Evolutionary conservation across 2,113 vertebrate genomes (phyloP).

Genomic region (Phalacrocorax carbo): DNA sequence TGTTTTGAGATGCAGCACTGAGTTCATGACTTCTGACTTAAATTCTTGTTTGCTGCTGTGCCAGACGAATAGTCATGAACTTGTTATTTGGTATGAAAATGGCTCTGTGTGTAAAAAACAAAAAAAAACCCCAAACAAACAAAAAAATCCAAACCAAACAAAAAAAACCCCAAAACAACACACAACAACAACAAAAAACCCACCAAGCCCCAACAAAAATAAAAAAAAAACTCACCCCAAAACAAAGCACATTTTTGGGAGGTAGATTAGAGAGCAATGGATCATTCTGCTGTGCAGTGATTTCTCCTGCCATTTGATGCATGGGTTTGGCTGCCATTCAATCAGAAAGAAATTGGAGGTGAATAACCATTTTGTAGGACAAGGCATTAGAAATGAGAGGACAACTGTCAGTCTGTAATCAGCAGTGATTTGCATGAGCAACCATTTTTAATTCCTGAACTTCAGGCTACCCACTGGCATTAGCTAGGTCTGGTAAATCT

Average conservation of each 20-base stretch:
- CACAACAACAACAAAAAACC: no score
- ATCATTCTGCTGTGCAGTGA: background rate
- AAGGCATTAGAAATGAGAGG: background rate
- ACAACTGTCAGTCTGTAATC: background rate
- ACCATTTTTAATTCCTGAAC: background rate
- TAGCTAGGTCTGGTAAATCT: background rate
- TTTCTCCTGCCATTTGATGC: background rate
- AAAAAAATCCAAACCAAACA: background rate
- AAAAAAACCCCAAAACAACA: background rate
- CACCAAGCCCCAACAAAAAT: no score
- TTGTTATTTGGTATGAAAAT: conserved; percentile 39
- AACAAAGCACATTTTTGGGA: background rate
- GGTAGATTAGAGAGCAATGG: background rate
- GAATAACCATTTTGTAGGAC: background rate
- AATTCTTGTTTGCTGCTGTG: conserved; percentile 13
- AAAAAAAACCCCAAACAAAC: no score
- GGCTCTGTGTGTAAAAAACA: background rate
- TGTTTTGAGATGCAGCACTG: conserved; percentile 11
- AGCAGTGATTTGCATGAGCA: background rate
- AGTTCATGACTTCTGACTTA: conserved; percentile 18
- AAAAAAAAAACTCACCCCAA: no score
- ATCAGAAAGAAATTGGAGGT: background rate
- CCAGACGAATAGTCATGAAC: conserved; percentile 44
- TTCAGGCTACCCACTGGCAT: background rate
- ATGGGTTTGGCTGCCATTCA: background rate